phyloP scores from a whole-genome alignment of 37 sponge, comb jelly and placozoan species.

The Axinella damicornis region DNA sequence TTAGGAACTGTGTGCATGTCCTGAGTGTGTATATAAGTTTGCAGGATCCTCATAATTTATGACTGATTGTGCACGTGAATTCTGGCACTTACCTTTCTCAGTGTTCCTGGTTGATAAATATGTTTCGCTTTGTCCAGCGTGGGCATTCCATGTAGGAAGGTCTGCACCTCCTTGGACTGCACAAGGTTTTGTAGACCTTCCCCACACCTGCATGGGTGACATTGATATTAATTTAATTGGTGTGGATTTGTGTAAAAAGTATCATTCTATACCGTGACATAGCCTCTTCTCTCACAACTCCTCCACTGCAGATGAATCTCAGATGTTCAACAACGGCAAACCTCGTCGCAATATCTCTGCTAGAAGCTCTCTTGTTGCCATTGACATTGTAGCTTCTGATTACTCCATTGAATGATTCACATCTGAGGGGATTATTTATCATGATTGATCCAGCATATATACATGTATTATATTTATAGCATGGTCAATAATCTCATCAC shows the following conservation, averaged over 20 bases:
- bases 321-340: constrained; percentile 23
- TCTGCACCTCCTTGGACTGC: background rate
- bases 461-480: background rate
- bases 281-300: background rate
- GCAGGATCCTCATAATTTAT: too few relatives aligned
- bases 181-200: constrained; percentile 17
- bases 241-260: background rate
- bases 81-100: constrained; percentile 57
- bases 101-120: constrained; percentile 37
- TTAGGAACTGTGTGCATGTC: too few relatives aligned
- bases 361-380: constrained; percentile 51
- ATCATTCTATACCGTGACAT: background rate
- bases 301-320: constrained; percentile 13
- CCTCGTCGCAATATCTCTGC: constrained; percentile 39
- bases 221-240: too few relatives aligned
- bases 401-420: constrained; percentile 42
- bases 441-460: too few relatives aligned
- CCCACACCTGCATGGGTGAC: background rate
- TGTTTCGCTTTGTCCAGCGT: background rate
- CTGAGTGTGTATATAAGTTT: too few relatives aligned
- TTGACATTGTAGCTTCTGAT: constrained; percentile 36
- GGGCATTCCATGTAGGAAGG: constrained; percentile 21
- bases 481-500: too few relatives aligned
- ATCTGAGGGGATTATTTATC: constrained; percentile 18
- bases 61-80: too few relatives aligned